These are phyloP conservation scores for Schizopygopsis pylzovi DNA, from an alignment of 2,797 vertebrate genomes.

Conservation along the genomic window DNA sequence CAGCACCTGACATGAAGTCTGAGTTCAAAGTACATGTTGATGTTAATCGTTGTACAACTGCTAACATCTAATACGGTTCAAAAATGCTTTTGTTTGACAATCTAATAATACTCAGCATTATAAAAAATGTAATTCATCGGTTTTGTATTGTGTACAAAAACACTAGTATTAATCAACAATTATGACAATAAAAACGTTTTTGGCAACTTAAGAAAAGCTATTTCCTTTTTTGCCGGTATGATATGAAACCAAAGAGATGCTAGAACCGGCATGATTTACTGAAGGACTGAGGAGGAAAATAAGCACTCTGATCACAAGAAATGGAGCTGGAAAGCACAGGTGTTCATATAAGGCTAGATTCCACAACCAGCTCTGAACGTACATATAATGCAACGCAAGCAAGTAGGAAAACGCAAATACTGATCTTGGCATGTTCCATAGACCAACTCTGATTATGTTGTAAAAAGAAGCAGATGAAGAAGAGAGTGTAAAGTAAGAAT, in stretches of 20 bases:
- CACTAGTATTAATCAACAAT: conserved; percentile 1
- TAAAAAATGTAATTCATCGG: neutral
- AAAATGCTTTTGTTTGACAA: conserved; percentile 25
- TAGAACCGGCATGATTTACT: neutral
- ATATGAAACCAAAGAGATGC: neutral
- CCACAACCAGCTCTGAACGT: neutral
- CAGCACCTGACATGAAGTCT: conserved; percentile 38
- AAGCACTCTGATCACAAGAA: neutral
- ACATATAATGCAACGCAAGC: neutral
- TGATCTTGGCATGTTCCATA: conserved; percentile 26
- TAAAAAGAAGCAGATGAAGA: neutral
- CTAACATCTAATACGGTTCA: neutral
- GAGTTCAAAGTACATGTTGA: conserved; percentile 14
- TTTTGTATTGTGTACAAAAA: conserved; percentile 34
- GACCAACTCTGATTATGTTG: conserved; percentile 1
- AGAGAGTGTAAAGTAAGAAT: neutral
- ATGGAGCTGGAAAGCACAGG: neutral
- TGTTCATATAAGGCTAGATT: neutral
- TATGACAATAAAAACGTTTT: conserved; percentile 27
- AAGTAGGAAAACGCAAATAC: conserved; percentile 25
- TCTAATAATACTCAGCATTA: conserved; percentile 26
- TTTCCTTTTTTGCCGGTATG: conserved; percentile 24
- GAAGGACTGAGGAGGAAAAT: neutral
- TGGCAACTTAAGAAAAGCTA: conserved; percentile 44
- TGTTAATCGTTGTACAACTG: conserved; percentile 9